Conservation (phyloP, 92 coral and sea anemone genomes). For the Zoanthus sociatus region DNA sequence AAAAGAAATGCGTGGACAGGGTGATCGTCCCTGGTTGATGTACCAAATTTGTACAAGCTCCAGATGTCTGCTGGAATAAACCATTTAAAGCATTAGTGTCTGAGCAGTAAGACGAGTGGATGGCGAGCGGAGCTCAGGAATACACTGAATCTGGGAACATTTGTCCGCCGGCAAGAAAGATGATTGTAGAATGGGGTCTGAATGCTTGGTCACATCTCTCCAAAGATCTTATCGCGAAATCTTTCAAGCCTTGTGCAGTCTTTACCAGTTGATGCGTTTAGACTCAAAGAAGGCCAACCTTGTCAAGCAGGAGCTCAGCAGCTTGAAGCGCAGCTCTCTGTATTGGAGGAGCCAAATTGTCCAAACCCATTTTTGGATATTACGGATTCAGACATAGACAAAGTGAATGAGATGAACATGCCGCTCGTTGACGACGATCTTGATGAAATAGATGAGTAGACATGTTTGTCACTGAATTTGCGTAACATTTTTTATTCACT, state of each 20-base stretch:
- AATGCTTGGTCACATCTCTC: slow-evolving; percentile 8
- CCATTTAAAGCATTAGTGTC: slow-evolving; percentile 65
- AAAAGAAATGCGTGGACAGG: slow-evolving; percentile 57
- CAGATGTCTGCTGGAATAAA: slow-evolving; percentile 71
- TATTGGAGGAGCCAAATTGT: neutral
- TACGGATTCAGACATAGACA: slow-evolving; percentile 6
- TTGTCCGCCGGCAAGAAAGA: slow-evolving; percentile 63
- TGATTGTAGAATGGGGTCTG: slow-evolving; percentile 48
- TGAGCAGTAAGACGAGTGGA: slow-evolving; percentile 73
- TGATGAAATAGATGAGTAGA: neutral
- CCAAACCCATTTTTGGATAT: slow-evolving; percentile 6
- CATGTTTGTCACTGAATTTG: neutral
- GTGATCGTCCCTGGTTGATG: slow-evolving; percentile 71
- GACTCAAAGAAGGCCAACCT: slow-evolving; percentile 25
- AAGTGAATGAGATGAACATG: neutral
- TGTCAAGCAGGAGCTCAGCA: slow-evolving; percentile 6
- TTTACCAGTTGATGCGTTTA: slow-evolving; percentile 15
- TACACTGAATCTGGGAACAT: slow-evolving; percentile 69
- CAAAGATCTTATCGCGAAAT: slow-evolving; percentile 1
- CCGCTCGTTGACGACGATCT: neutral
- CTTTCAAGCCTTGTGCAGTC: neutral
- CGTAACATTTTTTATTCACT: too few relatives aligned
- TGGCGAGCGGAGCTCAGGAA: slow-evolving; percentile 67
- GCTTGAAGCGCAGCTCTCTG: slow-evolving; percentile 12
- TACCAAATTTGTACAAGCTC: slow-evolving; percentile 64